Percentiles rank a stretch among this genome's conserved stretches.
These are phyloP conservation scores for Nyctibius grandis DNA, from an alignment of 2,797 vertebrate species.

Conservation along the genomic window DNA sequence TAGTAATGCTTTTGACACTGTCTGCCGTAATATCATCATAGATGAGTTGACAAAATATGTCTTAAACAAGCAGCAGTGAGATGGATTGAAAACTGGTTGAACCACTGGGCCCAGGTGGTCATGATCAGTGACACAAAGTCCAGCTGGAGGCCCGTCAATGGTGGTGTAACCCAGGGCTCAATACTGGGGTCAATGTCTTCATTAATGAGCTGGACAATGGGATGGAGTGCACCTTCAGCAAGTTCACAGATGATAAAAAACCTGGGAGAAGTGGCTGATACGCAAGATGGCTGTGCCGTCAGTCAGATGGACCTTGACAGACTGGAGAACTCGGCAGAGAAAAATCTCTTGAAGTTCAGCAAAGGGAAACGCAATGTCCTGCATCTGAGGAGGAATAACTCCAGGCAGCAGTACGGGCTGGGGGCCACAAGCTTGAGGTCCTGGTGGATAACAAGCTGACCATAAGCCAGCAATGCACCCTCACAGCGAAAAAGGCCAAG, in stretches of 20 bases:
- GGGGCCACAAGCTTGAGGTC: background rate
- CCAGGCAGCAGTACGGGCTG: background rate
- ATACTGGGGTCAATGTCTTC: background rate
- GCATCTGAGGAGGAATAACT: background rate
- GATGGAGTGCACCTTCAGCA: background rate
- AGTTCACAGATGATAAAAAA: background rate
- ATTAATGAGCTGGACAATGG: background rate
- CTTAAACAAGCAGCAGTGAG: background rate
- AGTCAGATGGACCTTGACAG: background rate
- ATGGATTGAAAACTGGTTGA: background rate
- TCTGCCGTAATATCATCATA: background rate
- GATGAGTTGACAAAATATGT: background rate
- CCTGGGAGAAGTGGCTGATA: background rate
- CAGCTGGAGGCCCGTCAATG: background rate
- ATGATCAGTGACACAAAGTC: background rate
- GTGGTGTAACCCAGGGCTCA: background rate
- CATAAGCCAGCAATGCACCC: background rate
- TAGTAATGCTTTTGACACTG: background rate
- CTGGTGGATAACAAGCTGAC: background rate
- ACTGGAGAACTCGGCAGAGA: background rate
- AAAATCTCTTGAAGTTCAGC: background rate
- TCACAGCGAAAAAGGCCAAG: background rate
- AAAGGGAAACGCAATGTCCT: background rate
- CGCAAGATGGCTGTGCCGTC: rapidly evolving
- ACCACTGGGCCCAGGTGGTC: background rate